A percentile compares a stretch with the other conserved stretches of the same genome.
Conservation (phyloP, 2,888 invertebrate genomes). For the Clusia tigrina region DNA sequence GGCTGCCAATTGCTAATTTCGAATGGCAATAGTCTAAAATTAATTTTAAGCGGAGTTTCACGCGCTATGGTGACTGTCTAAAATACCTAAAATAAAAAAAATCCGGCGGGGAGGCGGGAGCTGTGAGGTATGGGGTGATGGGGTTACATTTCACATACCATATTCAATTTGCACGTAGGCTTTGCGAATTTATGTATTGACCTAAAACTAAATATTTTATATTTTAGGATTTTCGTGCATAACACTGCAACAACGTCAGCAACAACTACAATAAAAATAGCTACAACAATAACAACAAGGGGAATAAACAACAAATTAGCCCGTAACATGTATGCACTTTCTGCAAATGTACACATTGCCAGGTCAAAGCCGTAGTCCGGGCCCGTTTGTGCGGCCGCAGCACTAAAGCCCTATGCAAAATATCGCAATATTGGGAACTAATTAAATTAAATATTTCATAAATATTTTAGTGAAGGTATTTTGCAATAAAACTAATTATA, state of each 20-base stretch:
- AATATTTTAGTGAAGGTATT: not conserved
- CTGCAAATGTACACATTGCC: not conserved
- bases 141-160: too few relatives aligned
- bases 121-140: too few relatives aligned
- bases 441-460: not conserved
- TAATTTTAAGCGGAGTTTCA: not conserved
- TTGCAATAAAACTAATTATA: not conserved
- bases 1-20: not conserved
- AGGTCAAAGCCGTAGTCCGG: not conserved
- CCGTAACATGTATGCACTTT: too few relatives aligned
- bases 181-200: conserved; percentile 6
- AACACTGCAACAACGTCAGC: too few relatives aligned
- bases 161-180: conserved; percentile 5
- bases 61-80: not conserved
- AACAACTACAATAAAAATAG: too few relatives aligned
- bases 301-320: too few relatives aligned
- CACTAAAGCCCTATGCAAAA: too few relatives aligned
- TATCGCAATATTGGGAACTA: not conserved
- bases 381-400: too few relatives aligned
- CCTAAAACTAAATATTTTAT: not conserved
- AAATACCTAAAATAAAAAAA: too few relatives aligned
- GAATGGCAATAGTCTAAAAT: not conserved
- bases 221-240: conserved; percentile 1
- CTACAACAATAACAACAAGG: too few relatives aligned
- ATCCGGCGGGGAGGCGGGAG: too few relatives aligned